A percentile compares a stretch with the other conserved stretches of the same genome.
Conservation (phyloP, 2,888 invertebrate species). For the Ectemnius cavifrons region DNA sequence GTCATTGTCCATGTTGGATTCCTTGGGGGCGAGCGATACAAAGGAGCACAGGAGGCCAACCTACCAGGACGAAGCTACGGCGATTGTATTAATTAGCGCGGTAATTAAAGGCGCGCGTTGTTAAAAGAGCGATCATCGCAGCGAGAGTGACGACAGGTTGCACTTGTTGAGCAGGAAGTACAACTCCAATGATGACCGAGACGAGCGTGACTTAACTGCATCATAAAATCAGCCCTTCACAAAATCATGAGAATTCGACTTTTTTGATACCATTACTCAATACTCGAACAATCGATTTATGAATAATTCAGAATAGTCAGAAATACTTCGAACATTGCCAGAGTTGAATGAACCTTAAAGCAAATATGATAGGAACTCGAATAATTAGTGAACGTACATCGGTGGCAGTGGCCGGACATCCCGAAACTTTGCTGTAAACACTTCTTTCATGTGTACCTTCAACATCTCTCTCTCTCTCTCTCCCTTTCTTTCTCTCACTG, state of each 20-base stretch:
- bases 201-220: no score
- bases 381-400: neutral
- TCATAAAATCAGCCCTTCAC: no score
- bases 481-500: neutral
- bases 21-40: neutral
- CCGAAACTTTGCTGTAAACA: neutral
- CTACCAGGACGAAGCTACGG: constrained; percentile 2
- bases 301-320: no score
- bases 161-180: neutral
- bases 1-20: neutral
- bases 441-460: constrained; percentile 2
- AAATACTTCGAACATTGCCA: no score
- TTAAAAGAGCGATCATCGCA: constrained; percentile 22
- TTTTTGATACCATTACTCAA: no score
- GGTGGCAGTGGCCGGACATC: no score
- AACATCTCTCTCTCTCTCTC: neutral
- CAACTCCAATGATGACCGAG: neutral
- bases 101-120: constrained; percentile 23
- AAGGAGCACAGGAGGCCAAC: neutral
- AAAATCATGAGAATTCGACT: no score
- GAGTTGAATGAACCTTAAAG: no score
- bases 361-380: neutral
- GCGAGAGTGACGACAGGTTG: constrained; percentile 2
- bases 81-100: constrained; percentile 26
- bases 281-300: no score